A percentile compares a stretch with the other conserved stretches of the same genome.
phyloP scores from a whole-genome alignment of 2,888 invertebrate species.

The Operophtera brumata region DNA sequence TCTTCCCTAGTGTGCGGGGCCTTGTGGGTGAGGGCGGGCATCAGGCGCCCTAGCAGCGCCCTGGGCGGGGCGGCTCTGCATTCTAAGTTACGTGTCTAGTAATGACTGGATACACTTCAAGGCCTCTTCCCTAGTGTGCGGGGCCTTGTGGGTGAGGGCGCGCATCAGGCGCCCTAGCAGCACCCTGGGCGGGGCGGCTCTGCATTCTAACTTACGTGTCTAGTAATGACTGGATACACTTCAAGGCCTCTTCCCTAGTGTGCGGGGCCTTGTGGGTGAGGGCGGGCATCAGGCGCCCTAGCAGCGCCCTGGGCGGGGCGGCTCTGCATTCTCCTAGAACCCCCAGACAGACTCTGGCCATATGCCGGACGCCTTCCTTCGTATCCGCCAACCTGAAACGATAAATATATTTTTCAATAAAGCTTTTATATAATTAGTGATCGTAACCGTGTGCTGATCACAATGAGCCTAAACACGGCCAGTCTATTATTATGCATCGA shows the following conservation, averaged over 20 bases:
- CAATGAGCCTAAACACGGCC: too few species aligned
- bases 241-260: constrained; percentile 93
- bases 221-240: constrained; percentile 89
- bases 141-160: constrained; percentile 93
- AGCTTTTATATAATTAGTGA: too few species aligned
- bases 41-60: not conserved
- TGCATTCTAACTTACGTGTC: constrained; percentile 84
- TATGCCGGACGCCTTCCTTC: constrained; percentile 66
- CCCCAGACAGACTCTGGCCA: constrained; percentile 61
- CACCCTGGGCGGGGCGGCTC: constrained; percentile 60
- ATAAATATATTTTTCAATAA: too few species aligned
- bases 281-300: constrained; percentile 71
- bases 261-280: constrained; percentile 95
- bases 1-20: constrained; percentile 96
- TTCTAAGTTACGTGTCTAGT: constrained; percentile 85
- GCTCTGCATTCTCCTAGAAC: constrained; percentile 58
- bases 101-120: constrained; percentile 90
- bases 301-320: constrained; percentile 58
- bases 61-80: too few species aligned
- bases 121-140: constrained; percentile 94
- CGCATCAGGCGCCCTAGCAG: constrained; percentile 63
- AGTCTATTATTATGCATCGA: too few species aligned
- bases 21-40: constrained; percentile 88
- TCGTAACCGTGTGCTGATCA: too few species aligned
- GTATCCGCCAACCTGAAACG: constrained; percentile 68